Evolutionary conservation across 2,888 invertebrate genomes (phyloP).

Genomic region (Melolontha melolontha): DNA sequence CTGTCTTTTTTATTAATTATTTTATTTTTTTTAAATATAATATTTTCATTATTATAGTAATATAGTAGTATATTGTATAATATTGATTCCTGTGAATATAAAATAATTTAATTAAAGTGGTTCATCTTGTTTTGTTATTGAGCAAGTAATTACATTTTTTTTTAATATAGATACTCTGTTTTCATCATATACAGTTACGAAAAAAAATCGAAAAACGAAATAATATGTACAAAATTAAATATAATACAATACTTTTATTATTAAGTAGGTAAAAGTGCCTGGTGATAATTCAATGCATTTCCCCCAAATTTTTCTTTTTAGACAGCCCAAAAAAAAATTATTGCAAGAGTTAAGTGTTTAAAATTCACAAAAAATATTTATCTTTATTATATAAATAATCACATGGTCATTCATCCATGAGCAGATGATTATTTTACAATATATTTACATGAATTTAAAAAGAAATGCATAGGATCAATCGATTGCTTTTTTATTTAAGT

Average conservation of each 20-base stretch:
- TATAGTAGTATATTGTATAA: constrained; percentile 11
- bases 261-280: background rate
- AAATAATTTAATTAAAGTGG: background rate
- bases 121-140: constrained; percentile 20
- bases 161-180: constrained; percentile 14
- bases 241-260: constrained; percentile 11
- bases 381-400: no score
- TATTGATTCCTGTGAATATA: background rate
- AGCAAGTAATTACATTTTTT: constrained; percentile 24
- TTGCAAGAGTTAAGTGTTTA: background rate
- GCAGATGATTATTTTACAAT: no score
- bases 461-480: background rate
- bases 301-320: background rate
- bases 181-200: constrained; percentile 6
- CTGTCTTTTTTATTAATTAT: constrained; percentile 59
- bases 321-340: background rate
- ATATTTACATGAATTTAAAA: no score
- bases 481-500: background rate
- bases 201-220: constrained; percentile 11
- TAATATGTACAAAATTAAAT: constrained; percentile 34
- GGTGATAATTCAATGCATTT: background rate
- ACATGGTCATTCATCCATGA: no score
- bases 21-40: constrained; percentile 30
- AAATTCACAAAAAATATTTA: background rate
- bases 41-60: constrained; percentile 45